Evolutionary conservation across 2,797 vertebrate species (phyloP), one percentile per base, ranked within the genome.

Genomic region (Pteronotus mesoamericanus): DNA sequence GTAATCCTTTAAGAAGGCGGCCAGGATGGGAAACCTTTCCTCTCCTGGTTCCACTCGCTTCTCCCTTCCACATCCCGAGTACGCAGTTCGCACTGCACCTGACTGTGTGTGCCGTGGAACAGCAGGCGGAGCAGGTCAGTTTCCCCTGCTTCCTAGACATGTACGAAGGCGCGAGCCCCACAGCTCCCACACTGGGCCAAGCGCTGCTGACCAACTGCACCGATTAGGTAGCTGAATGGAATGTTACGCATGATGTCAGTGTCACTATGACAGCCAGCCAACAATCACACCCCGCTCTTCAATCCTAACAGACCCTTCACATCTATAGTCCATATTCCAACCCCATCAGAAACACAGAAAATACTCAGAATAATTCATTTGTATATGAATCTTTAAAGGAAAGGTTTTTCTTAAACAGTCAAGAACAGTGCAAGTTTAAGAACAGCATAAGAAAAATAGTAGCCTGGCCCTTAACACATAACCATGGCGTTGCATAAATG

Each of bases 291-390:
- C 24, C 59, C 48, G 22, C 15, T 88, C 87, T 88, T 83, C 59
- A 86, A 21, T 59, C 26, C 18, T 9, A 94, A 84, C 0, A 94
- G 90, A 46, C 11, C 29, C 74, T 57, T 79, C 26, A 64, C 24
- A 79, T 53, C 75, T 55, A 37, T 0, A 53, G 42, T 61, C 90
- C 34, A 87, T 16, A 84, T 44, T 89, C 48, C 86, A 61, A 94
- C 5, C 48, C 37, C 78, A 78, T 77, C 2, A 86, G 61, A 83
- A 96, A 94, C 96, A 72, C 53, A 92, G 10, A 90, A 91, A 79
- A 66, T 89, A 77, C 39, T 92, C 64, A 91, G 87, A 94, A 64
- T 57, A 83, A 91, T 80, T 68, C 61, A 95, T 78, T 77, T 91
- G 66, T 7, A 72, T 80, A 71, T 8, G 86, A 77, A 91, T 69